Evolutionary conservation across 1,140 invertebrate genomes (phyloP).

Genomic region (Charaxes varanes): DNA sequence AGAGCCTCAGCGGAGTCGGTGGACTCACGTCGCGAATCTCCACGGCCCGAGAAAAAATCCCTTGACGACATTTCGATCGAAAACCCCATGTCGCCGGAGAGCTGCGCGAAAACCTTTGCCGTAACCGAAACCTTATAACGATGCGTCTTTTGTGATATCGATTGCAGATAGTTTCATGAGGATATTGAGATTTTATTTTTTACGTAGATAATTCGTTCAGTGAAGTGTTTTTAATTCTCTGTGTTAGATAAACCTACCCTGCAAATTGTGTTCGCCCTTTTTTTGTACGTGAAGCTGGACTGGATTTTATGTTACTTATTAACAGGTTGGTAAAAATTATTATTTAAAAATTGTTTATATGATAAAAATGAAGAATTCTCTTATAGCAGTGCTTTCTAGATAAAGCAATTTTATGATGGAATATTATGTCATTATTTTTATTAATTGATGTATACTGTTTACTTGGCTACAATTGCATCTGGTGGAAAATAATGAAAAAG

Average conservation of each 20-base stretch:
- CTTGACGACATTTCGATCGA: conserved; percentile 47
- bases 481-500: no score
- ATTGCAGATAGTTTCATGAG: conserved; percentile 41
- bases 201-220: conserved; percentile 37
- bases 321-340: conserved; percentile 26
- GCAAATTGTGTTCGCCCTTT: conserved; percentile 27
- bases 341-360: background rate
- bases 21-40: conserved; percentile 60
- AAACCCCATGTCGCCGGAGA: conserved; percentile 44
- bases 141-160: conserved; percentile 52
- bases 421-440: no score
- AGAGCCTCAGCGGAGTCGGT: conserved; percentile 61
- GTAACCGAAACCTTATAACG: conserved; percentile 50
- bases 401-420: no score
- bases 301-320: conserved; percentile 22
- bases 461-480: no score
- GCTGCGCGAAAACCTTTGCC: conserved; percentile 20
- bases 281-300: conserved; percentile 7
- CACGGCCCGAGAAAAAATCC: conserved; percentile 55
- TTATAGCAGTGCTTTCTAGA: no score
- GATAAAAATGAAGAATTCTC: background rate
- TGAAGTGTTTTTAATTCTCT: conserved; percentile 46
- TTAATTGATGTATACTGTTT: no score
- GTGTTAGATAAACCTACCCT: conserved; percentile 19
- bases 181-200: conserved; percentile 47